These are phyloP conservation scores for Grapholita molesta DNA, from an alignment of 1,140 invertebrate genomes.

Conservation along the genomic window DNA sequence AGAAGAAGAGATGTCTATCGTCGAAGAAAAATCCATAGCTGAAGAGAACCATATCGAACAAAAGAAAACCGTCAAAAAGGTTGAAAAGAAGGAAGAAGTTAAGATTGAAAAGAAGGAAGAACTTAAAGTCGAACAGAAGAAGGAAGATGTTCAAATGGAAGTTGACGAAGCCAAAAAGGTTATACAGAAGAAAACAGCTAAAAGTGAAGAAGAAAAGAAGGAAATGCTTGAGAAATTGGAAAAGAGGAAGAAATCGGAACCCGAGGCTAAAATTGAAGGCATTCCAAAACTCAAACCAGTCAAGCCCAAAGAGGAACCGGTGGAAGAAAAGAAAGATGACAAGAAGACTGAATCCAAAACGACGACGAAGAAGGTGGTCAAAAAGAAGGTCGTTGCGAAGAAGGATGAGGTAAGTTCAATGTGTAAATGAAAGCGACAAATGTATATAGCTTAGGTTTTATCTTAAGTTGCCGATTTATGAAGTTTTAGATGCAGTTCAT, in stretches of 20 bases:
- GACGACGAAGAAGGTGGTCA: conserved; percentile 72
- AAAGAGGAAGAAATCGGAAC: conserved; percentile 70
- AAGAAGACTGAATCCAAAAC: conserved; percentile 54
- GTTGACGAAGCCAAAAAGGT: conserved; percentile 71
- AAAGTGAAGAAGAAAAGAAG: conserved; percentile 76
- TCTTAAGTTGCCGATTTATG: neutral
- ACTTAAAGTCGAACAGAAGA: too few relatives aligned
- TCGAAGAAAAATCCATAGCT: conserved; percentile 58
- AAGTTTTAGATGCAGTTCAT: neutral
- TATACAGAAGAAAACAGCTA: conserved; percentile 76
- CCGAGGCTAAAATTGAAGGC: conserved; percentile 74
- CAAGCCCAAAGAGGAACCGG: conserved; percentile 75
- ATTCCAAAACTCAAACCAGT: conserved; percentile 78
- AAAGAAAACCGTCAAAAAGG: conserved; percentile 52
- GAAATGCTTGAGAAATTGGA: conserved; percentile 75
- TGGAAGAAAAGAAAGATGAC: conserved; percentile 64
- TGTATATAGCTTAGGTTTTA: conserved; percentile 42
- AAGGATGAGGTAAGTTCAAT: conserved; percentile 71
- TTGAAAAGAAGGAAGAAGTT: conserved; percentile 38
- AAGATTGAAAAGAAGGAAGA: conserved; percentile 51
- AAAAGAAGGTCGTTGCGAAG: conserved; percentile 72
- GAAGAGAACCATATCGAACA: conserved; percentile 75
- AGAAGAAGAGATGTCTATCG: conserved; percentile 68
- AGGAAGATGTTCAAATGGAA: conserved; percentile 69
- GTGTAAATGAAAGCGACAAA: conserved; percentile 18